Conservation (phyloP, 2,888 invertebrate genomes). For the Branchipolynoe longqiensis region DNA sequence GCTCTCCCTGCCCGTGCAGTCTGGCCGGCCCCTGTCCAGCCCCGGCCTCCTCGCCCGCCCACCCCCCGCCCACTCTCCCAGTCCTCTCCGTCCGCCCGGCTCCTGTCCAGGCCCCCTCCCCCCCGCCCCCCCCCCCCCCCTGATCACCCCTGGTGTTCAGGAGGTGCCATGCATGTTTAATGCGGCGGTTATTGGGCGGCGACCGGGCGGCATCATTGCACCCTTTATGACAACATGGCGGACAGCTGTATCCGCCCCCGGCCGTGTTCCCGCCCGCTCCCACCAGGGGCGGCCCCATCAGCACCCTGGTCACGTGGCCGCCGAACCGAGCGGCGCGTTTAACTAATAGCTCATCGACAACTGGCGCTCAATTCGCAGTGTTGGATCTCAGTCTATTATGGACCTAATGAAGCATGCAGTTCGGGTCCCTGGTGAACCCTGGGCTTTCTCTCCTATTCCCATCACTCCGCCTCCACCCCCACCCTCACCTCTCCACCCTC, state of each 20-base stretch:
- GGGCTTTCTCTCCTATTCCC: background rate
- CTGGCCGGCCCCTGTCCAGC: too few species aligned
- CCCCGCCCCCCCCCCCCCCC: too few species aligned
- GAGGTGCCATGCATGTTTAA: slow-evolving; percentile 20
- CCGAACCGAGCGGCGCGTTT: background rate
- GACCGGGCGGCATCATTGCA: slow-evolving; percentile 1
- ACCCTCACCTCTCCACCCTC: background rate
- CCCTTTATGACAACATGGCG: slow-evolving; percentile 26
- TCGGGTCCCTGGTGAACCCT: too few species aligned
- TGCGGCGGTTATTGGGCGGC: slow-evolving; percentile 19
- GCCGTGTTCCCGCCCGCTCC: slow-evolving; percentile 40
- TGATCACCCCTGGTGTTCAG: background rate
- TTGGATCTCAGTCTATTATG: too few species aligned
- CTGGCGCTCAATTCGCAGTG: too few species aligned
- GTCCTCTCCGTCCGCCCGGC: too few species aligned
- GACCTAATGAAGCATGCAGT: too few species aligned
- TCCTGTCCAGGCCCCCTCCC: too few species aligned
- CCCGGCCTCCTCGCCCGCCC: too few species aligned
- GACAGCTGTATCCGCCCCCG: slow-evolving; percentile 38
- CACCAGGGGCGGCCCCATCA: slow-evolving; percentile 24
- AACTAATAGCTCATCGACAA: too few species aligned
- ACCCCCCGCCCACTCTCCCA: too few species aligned
- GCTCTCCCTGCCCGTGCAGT: too few species aligned
- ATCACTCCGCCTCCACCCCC: slow-evolving; percentile 5
- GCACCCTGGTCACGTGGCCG: slow-evolving; percentile 7